Base-by-base conservation (phyloP, 2,797 vertebrate genomes). In the Basileuterus tristriatus region DNA sequence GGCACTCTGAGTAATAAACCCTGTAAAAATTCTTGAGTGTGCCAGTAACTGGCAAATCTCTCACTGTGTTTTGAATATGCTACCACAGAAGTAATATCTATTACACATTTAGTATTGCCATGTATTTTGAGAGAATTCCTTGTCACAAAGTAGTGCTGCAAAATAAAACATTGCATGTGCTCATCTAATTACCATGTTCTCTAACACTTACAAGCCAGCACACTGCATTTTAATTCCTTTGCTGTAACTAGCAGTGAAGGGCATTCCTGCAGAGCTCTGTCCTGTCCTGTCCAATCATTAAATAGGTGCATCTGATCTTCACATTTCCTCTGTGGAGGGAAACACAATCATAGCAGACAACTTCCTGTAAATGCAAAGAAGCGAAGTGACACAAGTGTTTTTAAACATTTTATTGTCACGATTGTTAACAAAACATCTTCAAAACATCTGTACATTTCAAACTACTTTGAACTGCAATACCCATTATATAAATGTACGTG, bases 391-490 rank as follows among this genome's bases (percentile, higher is more conserved):
- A 90, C 96, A 95, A 98, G 97, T 97, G 86, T 36, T 97, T 97
- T 98, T 88, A 95, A 96, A 96, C 98, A 96, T 97, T 98, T 98
- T 97, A 97, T 98, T 98, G 97, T 97, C 96, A 96, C 96, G 92
- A 96, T 93, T 97, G 97, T 98, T 97, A 98, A 98, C 97, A 98
- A 99, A 98, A 98, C 91, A 83, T 97, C 97, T 98, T 98, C 98
- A 98, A 98, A 98, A 98, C 98, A 97, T 98, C 98, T 99, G 99
- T 99, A 99, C 99, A 99, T 98, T 97, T 98, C 94, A 98, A 97
- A 98, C 97, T 98, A 97, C 97, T 97, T 92, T 96, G 96, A 98
- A 98, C 93, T 67, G 98, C 97, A 94, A 63, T 98, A 94, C 95
- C 96, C 69, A 63, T 93, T 96, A 97, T 97, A 97, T 93, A 98